Base-by-base conservation (phyloP, 2,888 invertebrate species). In the Pachydiplax longipennis region DNA sequence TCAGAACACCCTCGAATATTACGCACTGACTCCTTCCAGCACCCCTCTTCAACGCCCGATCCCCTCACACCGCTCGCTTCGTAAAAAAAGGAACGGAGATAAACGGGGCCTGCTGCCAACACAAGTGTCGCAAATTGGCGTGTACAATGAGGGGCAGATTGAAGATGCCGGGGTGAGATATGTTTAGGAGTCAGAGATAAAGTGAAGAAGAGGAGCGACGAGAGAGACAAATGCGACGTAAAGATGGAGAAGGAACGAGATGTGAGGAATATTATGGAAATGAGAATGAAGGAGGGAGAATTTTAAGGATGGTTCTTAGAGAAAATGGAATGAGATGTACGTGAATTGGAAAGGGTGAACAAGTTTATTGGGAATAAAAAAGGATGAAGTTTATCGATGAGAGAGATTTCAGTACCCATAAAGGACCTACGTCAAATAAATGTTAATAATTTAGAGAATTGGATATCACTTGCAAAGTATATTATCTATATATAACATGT, bases 101-200 rank as follows among this genome's bases (percentile, higher is more conserved):
- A 87, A 87, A 61, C 87, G 87, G 58, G 58, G 83, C 6, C 58
- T 83, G 83, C 83, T 58, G 83, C 87, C 87, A 25, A 40, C 87
- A 87, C 87, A 87, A 87, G 87, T 87, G 87, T 87, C 61, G 87
- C 61, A 87, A 87, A 87, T 87, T 87, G 87, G 87, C 83, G 37
- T 87, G 65, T 25, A 87, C 87, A 87, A 87, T 87, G 61, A 87
- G 61, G 87, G 87, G 31, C 87, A 61, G 87, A 87, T 87, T 87
- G 87, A 87, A 87, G 15, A 48, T 61, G 61, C 31, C 87, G 37
- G 58, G 25, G 65, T 25, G 58, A 87, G 87, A 87, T 65, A 87
- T 65, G 61, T 87, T 87, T 87, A 40, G 87, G 37, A 73, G 73
- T n/a, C 65, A n/a, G 65, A 65, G 65, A 65, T 65, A 65, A 65